These are phyloP conservation scores for Drosophila limbata DNA, from an alignment of 2,888 invertebrate genomes.

Conservation along the genomic window DNA sequence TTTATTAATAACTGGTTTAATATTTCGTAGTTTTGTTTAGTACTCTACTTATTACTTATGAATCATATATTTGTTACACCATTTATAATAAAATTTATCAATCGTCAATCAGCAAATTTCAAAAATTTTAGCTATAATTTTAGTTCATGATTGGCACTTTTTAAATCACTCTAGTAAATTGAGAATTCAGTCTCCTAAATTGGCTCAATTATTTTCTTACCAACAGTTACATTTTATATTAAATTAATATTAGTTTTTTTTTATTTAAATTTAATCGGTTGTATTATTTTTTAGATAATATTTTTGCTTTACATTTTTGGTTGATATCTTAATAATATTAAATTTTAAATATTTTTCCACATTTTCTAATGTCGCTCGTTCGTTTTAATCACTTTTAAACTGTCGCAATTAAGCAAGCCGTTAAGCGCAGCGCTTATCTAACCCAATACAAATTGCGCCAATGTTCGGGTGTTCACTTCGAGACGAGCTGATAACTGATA, in stretches of 20 bases:
- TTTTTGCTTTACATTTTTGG: background rate
- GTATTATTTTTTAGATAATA: background rate
- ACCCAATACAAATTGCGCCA: constrained; percentile 21
- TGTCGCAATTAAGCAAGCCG: constrained; percentile 16
- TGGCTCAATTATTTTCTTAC: background rate
- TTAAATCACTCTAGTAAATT: background rate
- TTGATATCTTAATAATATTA: background rate
- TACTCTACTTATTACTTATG: background rate
- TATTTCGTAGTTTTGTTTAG: background rate
- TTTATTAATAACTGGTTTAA: background rate
- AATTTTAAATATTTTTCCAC: background rate
- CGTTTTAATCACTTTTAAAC: constrained; percentile 14
- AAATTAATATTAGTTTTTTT: background rate
- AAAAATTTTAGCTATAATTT: background rate
- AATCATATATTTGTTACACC: background rate
- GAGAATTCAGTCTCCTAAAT: background rate
- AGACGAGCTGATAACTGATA: constrained; percentile 29
- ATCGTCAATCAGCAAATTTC: background rate
- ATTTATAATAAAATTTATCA: background rate
- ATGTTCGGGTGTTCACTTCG: constrained; percentile 23
- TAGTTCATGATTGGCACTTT: background rate
- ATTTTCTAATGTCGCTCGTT: background rate
- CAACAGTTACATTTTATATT: background rate
- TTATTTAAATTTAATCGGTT: background rate
- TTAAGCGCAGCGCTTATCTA: constrained; percentile 29